phyloP scores from a whole-genome alignment of 2,888 invertebrate genomes.

The Xestia xanthographa region DNA sequence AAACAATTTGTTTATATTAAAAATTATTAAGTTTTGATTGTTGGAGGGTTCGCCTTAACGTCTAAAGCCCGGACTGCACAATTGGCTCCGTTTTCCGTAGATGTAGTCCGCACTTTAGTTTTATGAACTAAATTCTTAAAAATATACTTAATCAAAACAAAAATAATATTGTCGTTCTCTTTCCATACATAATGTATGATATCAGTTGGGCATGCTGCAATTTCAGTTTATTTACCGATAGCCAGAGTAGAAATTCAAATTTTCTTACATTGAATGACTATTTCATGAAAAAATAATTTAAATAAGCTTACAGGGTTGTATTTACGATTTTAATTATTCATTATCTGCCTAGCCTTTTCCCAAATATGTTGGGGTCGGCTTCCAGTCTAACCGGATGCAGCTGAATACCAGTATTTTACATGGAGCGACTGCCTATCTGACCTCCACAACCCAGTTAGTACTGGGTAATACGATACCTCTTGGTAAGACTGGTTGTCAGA shows the following conservation, averaged over 20 bases:
- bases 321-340: too few relatives aligned
- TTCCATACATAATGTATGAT: background rate
- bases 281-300: too few relatives aligned
- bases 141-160: slow-evolving; percentile 25
- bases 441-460: too few relatives aligned
- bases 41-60: background rate
- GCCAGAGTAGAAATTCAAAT: background rate
- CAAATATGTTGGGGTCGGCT: too few relatives aligned
- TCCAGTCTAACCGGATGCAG: too few relatives aligned
- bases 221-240: background rate
- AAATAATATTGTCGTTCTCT: slow-evolving; percentile 17
- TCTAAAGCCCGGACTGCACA: slow-evolving; percentile 5
- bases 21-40: background rate
- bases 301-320: too few relatives aligned
- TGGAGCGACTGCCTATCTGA: too few relatives aligned
- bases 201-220: background rate
- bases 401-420: too few relatives aligned
- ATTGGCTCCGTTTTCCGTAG: background rate
- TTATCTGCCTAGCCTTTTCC: too few relatives aligned
- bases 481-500: too few relatives aligned
- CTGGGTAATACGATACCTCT: too few relatives aligned
- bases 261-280: background rate
- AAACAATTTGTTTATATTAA: background rate
- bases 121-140: slow-evolving; percentile 33
- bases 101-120: background rate